These are phyloP conservation scores for Perithous albicinctus DNA, from an alignment of 2,888 invertebrate species.

Conservation along the genomic window DNA sequence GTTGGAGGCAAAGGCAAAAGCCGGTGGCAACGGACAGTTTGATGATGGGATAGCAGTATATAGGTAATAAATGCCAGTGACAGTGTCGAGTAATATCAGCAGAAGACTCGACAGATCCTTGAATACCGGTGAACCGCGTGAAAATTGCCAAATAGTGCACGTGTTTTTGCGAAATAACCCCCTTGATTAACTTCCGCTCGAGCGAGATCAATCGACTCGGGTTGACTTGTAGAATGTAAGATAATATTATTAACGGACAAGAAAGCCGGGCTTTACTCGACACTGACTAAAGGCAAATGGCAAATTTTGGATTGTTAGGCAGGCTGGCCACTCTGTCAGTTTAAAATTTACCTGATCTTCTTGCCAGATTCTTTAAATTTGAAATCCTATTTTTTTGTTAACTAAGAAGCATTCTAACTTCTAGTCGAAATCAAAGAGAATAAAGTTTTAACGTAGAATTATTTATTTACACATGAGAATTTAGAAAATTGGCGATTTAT, in stretches of 20 bases:
- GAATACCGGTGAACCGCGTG: constrained; percentile 26
- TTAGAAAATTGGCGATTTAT: too few relatives aligned
- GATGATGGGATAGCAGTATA: constrained; percentile 1
- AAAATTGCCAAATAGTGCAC: constrained; percentile 57
- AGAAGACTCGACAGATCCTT: neutral
- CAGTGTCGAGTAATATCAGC: constrained; percentile 48
- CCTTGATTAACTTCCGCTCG: constrained; percentile 49
- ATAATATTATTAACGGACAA: neutral
- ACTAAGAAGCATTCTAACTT: too few relatives aligned
- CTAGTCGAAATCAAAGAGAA: too few relatives aligned
- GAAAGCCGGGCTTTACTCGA: constrained; percentile 12
- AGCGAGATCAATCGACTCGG: constrained; percentile 24
- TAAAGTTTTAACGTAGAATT: too few relatives aligned
- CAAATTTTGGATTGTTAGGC: constrained; percentile 22
- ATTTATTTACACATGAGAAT: too few relatives aligned
- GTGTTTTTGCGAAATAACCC: neutral
- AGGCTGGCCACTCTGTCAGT: too few relatives aligned
- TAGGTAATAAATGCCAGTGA: constrained; percentile 3
- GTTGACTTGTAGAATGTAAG: neutral
- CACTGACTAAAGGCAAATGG: neutral
- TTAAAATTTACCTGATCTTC: too few relatives aligned
- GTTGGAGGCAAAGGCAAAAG: constrained; percentile 50
- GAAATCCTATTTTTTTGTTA: too few relatives aligned
- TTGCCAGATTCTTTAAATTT: too few relatives aligned
- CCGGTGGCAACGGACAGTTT: constrained; percentile 32